Percentiles rank a stretch among this genome's conserved stretches.
phyloP scores from a whole-genome alignment of 2,113 vertebrate genomes.

The Noctilio leporinus region DNA sequence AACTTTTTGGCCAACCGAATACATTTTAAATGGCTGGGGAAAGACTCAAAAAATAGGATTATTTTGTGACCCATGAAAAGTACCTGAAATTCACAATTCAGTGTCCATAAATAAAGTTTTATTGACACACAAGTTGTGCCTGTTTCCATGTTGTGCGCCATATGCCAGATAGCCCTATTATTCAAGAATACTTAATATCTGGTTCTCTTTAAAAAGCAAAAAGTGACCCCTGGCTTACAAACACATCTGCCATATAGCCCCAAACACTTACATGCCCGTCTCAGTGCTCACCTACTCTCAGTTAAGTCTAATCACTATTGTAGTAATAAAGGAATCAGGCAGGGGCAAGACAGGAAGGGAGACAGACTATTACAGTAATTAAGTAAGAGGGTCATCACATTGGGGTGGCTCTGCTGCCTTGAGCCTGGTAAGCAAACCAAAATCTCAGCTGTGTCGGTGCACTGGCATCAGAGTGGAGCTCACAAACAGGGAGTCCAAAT shows the following conservation, averaged over 20 bases:
- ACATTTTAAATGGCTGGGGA: not conserved
- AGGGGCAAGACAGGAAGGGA: not conserved
- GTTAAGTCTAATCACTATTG: not conserved
- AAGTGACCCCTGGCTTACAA: not conserved
- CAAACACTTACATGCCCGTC: not conserved
- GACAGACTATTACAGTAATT: not conserved
- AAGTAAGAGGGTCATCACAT: too few species aligned
- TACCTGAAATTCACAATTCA: not conserved
- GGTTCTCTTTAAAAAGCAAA: not conserved
- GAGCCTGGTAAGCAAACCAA: not conserved
- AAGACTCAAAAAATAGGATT: not conserved
- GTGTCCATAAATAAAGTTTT: not conserved
- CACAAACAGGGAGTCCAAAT: not conserved
- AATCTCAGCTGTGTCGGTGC: not conserved
- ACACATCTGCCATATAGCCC: not conserved
- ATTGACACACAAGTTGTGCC: not conserved
- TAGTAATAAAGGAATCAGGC: not conserved
- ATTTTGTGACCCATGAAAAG: not conserved
- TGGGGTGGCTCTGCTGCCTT: too few species aligned
- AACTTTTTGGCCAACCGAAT: too few species aligned
- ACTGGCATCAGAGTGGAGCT: not conserved
- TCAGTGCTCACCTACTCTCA: not conserved
- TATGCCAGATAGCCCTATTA: not conserved
- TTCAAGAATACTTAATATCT: not conserved
- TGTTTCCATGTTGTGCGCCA: not conserved